These are phyloP conservation scores for Pseudorhiza aurosa DNA, from an alignment of 30 jellyfish, hydroid and myxozoan genomes.

Conservation along the genomic window DNA sequence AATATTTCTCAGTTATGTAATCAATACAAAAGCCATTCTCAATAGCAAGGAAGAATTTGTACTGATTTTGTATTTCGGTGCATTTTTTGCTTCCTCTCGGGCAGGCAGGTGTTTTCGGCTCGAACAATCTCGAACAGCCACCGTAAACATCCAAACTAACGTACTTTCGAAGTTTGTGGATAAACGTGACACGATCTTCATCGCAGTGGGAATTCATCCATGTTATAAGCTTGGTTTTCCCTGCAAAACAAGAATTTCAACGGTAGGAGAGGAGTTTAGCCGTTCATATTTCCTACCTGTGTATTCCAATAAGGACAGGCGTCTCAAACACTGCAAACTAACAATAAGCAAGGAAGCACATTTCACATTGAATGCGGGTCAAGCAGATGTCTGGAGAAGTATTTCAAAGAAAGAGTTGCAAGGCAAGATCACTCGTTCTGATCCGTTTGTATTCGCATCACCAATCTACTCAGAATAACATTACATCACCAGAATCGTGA, in stretches of 20 bases:
- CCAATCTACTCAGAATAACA: too few species aligned
- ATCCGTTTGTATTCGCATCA: too few species aligned
- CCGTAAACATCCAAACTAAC: slow-evolving; percentile 85
- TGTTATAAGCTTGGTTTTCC: slow-evolving; percentile 58
- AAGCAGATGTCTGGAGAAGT: too few species aligned
- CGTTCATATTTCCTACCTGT: too few species aligned
- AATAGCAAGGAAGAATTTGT: slow-evolving; percentile 84
- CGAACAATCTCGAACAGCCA: slow-evolving; percentile 54
- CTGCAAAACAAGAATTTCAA: slow-evolving; percentile 29
- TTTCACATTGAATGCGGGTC: too few species aligned
- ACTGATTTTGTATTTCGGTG: slow-evolving; percentile 56
- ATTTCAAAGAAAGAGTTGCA: too few species aligned
- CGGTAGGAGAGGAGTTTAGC: too few species aligned
- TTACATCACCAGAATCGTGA: too few species aligned
- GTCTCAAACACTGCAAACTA: too few species aligned
- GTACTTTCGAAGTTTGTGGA: slow-evolving; percentile 46
- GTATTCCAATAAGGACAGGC: too few species aligned
- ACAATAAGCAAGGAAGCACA: too few species aligned
- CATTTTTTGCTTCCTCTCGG: slow-evolving; percentile 59
- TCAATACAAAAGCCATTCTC: slow-evolving; percentile 89
- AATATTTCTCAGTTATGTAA: slow-evolving; percentile 90
- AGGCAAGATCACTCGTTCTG: too few species aligned
- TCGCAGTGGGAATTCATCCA: slow-evolving; percentile 80
- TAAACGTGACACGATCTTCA: slow-evolving; percentile 39
- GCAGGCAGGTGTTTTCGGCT: slow-evolving; percentile 58